Evolutionary conservation across 2,113 vertebrate genomes (phyloP).

Genomic region (Sminthopsis crassicaudata): DNA sequence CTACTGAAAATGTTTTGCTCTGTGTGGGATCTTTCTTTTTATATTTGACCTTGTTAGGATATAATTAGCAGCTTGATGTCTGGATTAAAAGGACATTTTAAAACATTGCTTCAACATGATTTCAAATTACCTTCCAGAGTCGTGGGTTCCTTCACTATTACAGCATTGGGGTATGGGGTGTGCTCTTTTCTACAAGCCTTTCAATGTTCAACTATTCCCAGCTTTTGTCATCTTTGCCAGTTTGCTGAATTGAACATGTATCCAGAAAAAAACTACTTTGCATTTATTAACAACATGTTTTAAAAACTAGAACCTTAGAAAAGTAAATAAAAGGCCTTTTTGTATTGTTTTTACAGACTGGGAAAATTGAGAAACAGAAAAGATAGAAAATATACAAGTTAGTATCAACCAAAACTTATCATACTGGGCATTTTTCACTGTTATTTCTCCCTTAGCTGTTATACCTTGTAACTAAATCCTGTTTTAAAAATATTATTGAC

Average conservation of each 20-base stretch:
- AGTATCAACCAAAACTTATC: slow-evolving; percentile 21
- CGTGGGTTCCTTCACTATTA: background rate
- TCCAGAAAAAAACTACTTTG: slow-evolving; percentile 28
- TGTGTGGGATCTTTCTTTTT: background rate
- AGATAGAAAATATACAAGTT: slow-evolving; percentile 40
- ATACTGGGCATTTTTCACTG: slow-evolving; percentile 1
- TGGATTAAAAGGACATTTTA: background rate
- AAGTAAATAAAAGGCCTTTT: slow-evolving; percentile 46
- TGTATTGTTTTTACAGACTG: slow-evolving; percentile 50
- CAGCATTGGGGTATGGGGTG: background rate
- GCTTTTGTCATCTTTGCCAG: background rate
- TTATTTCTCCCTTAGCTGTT: slow-evolving; percentile 6
- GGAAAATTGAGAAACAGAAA: slow-evolving; percentile 47
- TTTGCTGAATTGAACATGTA: background rate
- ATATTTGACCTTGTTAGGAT: background rate
- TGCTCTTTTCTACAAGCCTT: background rate
- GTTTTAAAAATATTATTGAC: background rate
- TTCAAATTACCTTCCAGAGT: background rate
- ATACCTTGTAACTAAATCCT: background rate
- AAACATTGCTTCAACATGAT: background rate
- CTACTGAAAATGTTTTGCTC: background rate
- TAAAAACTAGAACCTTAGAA: slow-evolving; percentile 44
- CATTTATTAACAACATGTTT: slow-evolving; percentile 53
- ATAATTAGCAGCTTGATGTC: background rate
- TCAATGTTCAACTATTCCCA: background rate